phyloP scores from a whole-genome alignment of 2,888 invertebrate genomes.

The Diplolepis rosae region DNA sequence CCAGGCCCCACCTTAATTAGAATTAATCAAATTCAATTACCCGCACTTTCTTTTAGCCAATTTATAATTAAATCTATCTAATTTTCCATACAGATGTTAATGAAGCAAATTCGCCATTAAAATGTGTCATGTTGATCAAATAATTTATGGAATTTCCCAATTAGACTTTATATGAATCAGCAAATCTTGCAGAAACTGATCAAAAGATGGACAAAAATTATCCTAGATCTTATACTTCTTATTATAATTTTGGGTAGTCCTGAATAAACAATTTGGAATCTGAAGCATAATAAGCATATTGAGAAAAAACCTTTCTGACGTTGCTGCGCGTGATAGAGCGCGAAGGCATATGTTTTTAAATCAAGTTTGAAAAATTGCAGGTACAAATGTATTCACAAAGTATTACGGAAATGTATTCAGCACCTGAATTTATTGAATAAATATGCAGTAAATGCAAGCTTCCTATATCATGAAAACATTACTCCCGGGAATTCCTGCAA shows the following conservation, averaged over 20 bases:
- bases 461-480: too few relatives aligned
- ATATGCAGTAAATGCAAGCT: too few relatives aligned
- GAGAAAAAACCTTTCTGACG: constrained; percentile 3
- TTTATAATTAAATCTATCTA: too few relatives aligned
- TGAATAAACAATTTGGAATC: constrained; percentile 3
- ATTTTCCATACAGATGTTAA: too few relatives aligned
- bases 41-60: too few relatives aligned
- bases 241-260: background rate
- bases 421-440: too few relatives aligned
- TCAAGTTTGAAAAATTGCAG: constrained; percentile 1
- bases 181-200: background rate
- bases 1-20: too few relatives aligned
- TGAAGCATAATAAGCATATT: constrained; percentile 9
- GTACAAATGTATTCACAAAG: constrained; percentile 10
- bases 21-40: too few relatives aligned
- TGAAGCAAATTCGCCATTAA: too few relatives aligned
- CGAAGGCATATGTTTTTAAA: constrained; percentile 14
- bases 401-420: background rate
- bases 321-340: constrained; percentile 22
- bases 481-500: too few relatives aligned
- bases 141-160: too few relatives aligned
- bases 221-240: background rate
- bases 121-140: too few relatives aligned
- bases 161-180: background rate
- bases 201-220: background rate